Percentiles rank a stretch among this genome's conserved stretches.
phyloP scores from a whole-genome alignment of 30 jellyfish, hydroid and myxozoan genomes.

The Morbakka virulenta region DNA sequence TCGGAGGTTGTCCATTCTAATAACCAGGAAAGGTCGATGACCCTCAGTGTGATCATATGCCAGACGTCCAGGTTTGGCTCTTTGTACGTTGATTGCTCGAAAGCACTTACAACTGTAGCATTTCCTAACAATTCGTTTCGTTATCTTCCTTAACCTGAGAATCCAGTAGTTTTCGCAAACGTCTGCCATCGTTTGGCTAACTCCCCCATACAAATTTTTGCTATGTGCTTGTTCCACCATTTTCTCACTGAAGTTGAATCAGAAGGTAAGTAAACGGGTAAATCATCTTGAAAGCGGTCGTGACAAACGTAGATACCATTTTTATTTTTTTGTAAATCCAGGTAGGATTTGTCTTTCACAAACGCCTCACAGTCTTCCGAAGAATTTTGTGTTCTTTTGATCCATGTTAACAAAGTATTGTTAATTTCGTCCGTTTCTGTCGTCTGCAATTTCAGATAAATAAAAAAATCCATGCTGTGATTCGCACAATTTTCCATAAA shows the following conservation, averaged over 20 bases:
- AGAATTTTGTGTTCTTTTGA: background rate
- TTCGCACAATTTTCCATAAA: background rate
- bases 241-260: background rate
- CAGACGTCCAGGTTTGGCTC: background rate
- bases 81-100: slow-evolving; percentile 4
- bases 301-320: slow-evolving; percentile 1
- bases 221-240: background rate
- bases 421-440: slow-evolving; percentile 18
- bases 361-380: background rate
- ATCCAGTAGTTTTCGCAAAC: slow-evolving; percentile 1
- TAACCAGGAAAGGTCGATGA: slow-evolving; percentile 6
- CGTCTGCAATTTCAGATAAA: slow-evolving; percentile 11
- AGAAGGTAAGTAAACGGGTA: slow-evolving; percentile 18
- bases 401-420: background rate
- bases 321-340: slow-evolving; percentile 3
- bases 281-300: slow-evolving; percentile 22
- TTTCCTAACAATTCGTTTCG: background rate
- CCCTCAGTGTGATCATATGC: slow-evolving; percentile 10
- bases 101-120: slow-evolving; percentile 31
- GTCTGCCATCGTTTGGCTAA: background rate
- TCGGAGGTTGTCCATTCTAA: slow-evolving; percentile 39
- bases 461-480: background rate
- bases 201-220: background rate
- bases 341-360: background rate
- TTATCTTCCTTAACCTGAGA: background rate